Evolutionary conservation across 1,140 invertebrate genomes (phyloP), one percentile per base, ranked within the genome.

Genomic region (Apis cerana): DNA sequence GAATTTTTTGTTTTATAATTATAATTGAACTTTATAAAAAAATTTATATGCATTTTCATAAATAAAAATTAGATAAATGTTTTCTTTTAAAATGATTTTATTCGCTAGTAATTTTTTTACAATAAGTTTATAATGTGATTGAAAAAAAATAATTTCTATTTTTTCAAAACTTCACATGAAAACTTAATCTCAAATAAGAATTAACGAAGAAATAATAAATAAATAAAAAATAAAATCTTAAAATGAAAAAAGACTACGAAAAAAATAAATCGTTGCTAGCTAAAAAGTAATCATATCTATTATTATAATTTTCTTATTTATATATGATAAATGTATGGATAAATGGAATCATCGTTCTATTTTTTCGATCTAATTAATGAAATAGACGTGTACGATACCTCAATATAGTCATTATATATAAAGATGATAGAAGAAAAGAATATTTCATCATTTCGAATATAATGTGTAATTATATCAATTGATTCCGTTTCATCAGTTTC

Each of bases 241-340:
- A 70, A 56, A 54, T 23, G 7, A n/a, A 54, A 56, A 17, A 7
- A 2, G 17, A 56, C 50, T 23, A 52, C 19, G 12, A 52, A 52
- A 9, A 13, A 52, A 21, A 59, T 19, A 48, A 56, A 75, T 50
- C 48, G 12, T 10, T 21, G 50, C 10, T 50, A 52, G 21, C 13
- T 43, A 58, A 27, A 21, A 12, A 70, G 19, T 13, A 9, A 12
- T 17, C 11, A 27, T 23, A 61, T 17, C 27, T 23, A 61, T 59
- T 50, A 52, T 48, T 48, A 62, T 77, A 82, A 82, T 77, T 76
- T 82, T 56, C 56, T 65, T 69, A 58, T 77, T 82, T 52, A 23
- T 33, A 43, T 81, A 70, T 12, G 67, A 54, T n/a, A 54, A 67
- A 67, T 48, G 56, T 33, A 61, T 43, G 65, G 5, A 27, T 13